Conservation (phyloP, 1,140 invertebrate species). For the Papilio helenus region DNA sequence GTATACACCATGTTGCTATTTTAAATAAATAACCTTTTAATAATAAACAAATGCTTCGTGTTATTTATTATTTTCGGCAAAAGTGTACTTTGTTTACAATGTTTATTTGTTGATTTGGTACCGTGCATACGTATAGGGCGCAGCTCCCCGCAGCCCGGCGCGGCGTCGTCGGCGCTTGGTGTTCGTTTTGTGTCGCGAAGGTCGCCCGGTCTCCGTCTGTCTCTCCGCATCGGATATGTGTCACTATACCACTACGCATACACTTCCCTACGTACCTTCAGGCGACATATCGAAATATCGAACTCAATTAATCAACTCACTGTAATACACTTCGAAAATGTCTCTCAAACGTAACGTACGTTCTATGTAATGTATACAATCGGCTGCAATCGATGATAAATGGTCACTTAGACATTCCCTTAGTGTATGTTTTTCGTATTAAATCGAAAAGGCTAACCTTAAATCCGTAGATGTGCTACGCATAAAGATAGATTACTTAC, state of each 20-base stretch:
- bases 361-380: no score
- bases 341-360: background rate
- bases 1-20: no score
- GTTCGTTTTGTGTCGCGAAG: constrained; percentile 74
- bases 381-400: no score
- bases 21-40: no score
- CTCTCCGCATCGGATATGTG: constrained; percentile 74
- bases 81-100: background rate
- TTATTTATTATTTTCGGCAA: no score
- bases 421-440: background rate
- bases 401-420: background rate
- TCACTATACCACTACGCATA: constrained; percentile 76
- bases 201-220: constrained; percentile 72
- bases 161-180: constrained; percentile 48
- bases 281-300: constrained; percentile 50
- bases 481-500: background rate
- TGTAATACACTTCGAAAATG: constrained; percentile 21
- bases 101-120: background rate
- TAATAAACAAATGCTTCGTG: no score
- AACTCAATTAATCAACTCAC: constrained; percentile 40
- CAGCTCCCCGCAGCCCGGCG: constrained; percentile 57
- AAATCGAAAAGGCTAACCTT: background rate
- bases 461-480: background rate
- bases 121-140: constrained; percentile 37
- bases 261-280: constrained; percentile 65